phyloP scores from a whole-genome alignment of 1,140 invertebrate genomes.

The Octopus sinensis region DNA sequence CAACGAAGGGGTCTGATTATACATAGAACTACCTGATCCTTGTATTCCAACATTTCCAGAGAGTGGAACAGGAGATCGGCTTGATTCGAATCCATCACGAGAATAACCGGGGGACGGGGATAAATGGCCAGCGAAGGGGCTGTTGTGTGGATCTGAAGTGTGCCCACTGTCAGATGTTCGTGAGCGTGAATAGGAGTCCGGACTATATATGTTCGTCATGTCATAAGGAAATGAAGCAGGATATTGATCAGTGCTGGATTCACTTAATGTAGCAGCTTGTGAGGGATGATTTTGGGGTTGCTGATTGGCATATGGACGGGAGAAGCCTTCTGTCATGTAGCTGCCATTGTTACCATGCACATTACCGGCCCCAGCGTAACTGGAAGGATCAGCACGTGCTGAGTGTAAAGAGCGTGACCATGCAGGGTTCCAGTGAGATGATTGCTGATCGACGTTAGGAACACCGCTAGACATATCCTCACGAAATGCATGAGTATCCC shows the following conservation, averaged over 20 bases:
- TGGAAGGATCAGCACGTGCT: not conserved
- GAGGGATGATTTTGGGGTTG: not conserved
- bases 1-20: not conserved
- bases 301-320: slow-evolving; percentile 14
- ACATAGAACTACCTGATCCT: not conserved
- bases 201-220: slow-evolving; percentile 1
- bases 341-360: slow-evolving; percentile 11
- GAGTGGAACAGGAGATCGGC: not conserved
- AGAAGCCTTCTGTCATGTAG: slow-evolving; percentile 7
- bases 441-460: not conserved
- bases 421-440: slow-evolving; percentile 3
- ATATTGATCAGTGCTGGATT: not conserved
- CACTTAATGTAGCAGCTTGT: not conserved
- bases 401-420: slow-evolving; percentile 6
- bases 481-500: not conserved
- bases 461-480: not conserved
- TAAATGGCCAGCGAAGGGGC: not conserved
- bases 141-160: not conserved
- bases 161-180: not conserved
- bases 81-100: slow-evolving; percentile 3
- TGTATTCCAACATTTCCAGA: not conserved
- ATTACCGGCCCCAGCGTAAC: not conserved
- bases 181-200: not conserved
- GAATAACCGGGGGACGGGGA: slow-evolving; percentile 11
- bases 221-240: not conserved